phyloP scores from a whole-genome alignment of 2,888 invertebrate genomes.

The Lapara coniferarum region DNA sequence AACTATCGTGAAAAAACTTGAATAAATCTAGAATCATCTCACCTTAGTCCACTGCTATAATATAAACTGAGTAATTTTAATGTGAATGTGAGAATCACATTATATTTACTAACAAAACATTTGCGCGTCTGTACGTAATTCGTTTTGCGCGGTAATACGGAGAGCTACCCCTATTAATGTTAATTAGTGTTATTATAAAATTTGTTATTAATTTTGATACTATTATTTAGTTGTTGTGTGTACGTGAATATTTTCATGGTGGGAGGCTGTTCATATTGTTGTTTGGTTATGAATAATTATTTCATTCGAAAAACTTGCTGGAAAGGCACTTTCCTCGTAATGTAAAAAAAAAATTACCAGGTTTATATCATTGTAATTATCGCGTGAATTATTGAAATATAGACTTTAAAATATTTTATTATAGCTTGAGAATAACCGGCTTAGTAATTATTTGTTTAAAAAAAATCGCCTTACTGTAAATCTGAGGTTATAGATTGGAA shows the following conservation, averaged over 20 bases:
- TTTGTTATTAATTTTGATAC: constrained; percentile 3
- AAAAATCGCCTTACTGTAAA: no score
- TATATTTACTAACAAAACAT: constrained; percentile 18
- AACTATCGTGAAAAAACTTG: not conserved
- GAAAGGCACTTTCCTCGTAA: no score
- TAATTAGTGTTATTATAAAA: constrained; percentile 13
- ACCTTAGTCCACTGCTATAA: not conserved
- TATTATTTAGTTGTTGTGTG: not conserved
- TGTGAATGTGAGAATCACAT: not conserved
- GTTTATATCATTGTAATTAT: no score
- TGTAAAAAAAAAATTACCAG: no score
- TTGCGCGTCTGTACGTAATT: not conserved
- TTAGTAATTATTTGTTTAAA: no score
- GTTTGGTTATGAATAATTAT: not conserved
- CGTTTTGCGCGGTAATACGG: constrained; percentile 1
- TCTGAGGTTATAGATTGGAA: no score
- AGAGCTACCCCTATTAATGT: constrained; percentile 4
- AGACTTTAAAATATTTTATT: no score
- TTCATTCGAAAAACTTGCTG: not conserved
- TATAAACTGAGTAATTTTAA: not conserved
- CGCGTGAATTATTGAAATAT: no score
- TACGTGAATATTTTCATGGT: not conserved
- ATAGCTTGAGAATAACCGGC: no score
- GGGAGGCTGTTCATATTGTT: not conserved
- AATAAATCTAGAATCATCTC: not conserved